A percentile compares a stretch with the other conserved stretches of the same genome.
These are phyloP conservation scores for Heliconius hewitsoni DNA, from an alignment of 1,140 invertebrate species.

Conservation along the genomic window DNA sequence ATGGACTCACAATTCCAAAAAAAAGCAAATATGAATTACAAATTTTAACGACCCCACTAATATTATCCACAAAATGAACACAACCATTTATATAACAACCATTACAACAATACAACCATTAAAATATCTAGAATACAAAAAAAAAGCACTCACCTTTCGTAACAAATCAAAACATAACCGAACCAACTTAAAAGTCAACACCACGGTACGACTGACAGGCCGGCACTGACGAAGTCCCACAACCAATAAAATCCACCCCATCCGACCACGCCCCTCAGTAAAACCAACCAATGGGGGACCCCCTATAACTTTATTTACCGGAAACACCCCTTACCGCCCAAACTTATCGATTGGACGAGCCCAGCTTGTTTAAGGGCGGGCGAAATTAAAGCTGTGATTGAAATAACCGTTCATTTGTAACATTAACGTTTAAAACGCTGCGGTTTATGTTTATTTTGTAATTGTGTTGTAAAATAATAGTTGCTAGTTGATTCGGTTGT, in stretches of 20 bases:
- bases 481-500: not conserved
- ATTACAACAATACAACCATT: not conserved
- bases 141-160: conserved; percentile 33
- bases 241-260: conserved; percentile 15
- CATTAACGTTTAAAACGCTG: conserved; percentile 61
- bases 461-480: conserved; percentile 19
- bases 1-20: too few species aligned
- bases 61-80: too few species aligned
- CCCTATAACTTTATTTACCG: conserved; percentile 72
- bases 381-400: conserved; percentile 79
- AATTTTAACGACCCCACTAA: too few species aligned
- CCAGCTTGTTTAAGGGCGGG: conserved; percentile 72
- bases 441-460: conserved; percentile 42
- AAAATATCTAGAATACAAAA: not conserved
- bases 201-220: conserved; percentile 33
- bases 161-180: conserved; percentile 35
- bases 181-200: conserved; percentile 44
- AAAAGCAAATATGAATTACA: too few species aligned
- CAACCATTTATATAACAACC: not conserved
- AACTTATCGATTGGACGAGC: conserved; percentile 73
- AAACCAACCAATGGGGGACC: conserved; percentile 50
- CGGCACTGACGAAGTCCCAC: conserved; percentile 11
- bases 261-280: not conserved
- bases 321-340: conserved; percentile 61
- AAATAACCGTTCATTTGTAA: conserved; percentile 77